These are phyloP conservation scores for Urocynchramus pylzowi DNA, from an alignment of 2,113 vertebrate genomes.

Conservation along the genomic window DNA sequence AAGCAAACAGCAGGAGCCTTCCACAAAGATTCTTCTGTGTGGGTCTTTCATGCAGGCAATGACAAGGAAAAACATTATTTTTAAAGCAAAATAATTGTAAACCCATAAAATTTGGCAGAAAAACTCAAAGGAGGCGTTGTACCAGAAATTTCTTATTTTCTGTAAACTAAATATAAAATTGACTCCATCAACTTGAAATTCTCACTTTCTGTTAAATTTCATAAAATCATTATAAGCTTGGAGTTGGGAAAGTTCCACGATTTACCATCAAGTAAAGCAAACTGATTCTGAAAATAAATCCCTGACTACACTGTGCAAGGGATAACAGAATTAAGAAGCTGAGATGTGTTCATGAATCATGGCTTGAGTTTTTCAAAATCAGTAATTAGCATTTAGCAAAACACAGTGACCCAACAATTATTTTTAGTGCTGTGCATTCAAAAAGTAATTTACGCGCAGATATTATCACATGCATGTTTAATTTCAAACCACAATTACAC, in stretches of 20 bases:
- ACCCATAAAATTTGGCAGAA: conserved; percentile 19
- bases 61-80: not conserved
- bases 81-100: conserved; percentile 47
- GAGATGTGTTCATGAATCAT: conserved; percentile 31
- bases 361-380: conserved; percentile 26
- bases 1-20: not conserved
- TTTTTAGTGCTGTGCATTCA: not conserved
- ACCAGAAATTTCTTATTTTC: conserved; percentile 55
- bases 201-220: conserved; percentile 47
- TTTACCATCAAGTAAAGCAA: conserved; percentile 18
- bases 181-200: conserved; percentile 47
- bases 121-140: conserved; percentile 36
- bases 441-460: conserved; percentile 9
- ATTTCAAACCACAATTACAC: conserved; percentile 23
- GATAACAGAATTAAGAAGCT: conserved; percentile 32
- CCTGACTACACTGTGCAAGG: not conserved
- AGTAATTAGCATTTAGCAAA: conserved; percentile 47
- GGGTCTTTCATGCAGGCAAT: not conserved
- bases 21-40: not conserved
- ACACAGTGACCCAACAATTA: conserved; percentile 17
- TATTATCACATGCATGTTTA: not conserved
- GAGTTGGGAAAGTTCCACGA: conserved; percentile 30
- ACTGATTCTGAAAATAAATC: conserved; percentile 61
- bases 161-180: conserved; percentile 58
- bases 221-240: conserved; percentile 41